Percentiles rank a stretch among this genome's conserved stretches.
Evolutionary conservation across 2,888 invertebrate species (phyloP).

Genomic region (Alitta virens): DNA sequence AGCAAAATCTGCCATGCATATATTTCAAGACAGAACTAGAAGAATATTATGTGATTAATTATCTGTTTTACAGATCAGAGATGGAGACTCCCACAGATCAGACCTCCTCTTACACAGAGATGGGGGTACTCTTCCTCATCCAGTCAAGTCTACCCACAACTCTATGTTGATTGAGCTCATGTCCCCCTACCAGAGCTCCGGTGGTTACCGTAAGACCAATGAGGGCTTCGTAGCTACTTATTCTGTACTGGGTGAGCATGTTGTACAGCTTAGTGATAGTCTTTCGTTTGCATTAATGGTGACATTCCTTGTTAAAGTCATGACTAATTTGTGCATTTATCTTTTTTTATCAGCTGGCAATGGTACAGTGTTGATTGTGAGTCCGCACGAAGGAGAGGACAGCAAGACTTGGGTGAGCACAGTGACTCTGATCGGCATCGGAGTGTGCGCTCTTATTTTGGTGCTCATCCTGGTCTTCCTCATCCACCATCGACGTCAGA

Average conservation of each 20-base stretch:
- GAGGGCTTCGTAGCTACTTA: constrained; percentile 44
- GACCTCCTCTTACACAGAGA: constrained; percentile 38
- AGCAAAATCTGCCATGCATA: no score
- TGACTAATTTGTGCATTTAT: background rate
- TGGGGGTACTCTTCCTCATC: constrained; percentile 27
- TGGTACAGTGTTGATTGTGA: constrained; percentile 13
- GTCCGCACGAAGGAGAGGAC: constrained; percentile 2
- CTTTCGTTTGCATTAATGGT: no score
- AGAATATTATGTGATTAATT: background rate
- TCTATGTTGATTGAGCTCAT: constrained; percentile 44
- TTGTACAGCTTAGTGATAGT: background rate
- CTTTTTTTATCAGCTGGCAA: constrained; percentile 21
- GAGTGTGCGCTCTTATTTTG: constrained; percentile 43
- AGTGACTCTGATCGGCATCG: constrained; percentile 48
- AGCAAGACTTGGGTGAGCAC: constrained; percentile 40
- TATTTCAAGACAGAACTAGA: no score
- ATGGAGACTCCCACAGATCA: constrained; percentile 35
- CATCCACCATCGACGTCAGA: constrained; percentile 39
- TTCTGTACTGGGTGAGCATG: constrained; percentile 26
- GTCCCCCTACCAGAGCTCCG: constrained; percentile 25
- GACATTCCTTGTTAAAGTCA: no score
- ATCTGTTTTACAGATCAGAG: constrained; percentile 31
- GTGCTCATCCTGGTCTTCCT: constrained; percentile 40
- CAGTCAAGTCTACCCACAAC: constrained; percentile 38
- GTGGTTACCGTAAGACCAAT: constrained; percentile 2